Base-by-base conservation (phyloP, 2,888 invertebrate species). In the Corbicula japonica region DNA sequence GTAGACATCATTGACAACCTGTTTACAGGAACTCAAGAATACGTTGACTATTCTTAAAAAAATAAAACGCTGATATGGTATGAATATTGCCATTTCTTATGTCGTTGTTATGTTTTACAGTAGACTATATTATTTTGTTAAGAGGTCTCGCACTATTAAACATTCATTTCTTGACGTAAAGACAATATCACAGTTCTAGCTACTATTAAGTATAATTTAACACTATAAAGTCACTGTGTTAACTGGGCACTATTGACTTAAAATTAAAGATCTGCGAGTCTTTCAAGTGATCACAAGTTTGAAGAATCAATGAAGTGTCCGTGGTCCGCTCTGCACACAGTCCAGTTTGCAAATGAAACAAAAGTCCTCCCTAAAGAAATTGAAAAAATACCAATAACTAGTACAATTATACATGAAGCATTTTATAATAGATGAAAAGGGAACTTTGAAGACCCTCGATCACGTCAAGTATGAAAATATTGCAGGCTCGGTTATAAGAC, bases 351-450 rank as follows among this genome's bases (percentile, higher is more conserved):
- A 5, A 41, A 18, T 54, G 54, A 10, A 66, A 10, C 21, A 74
- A 34, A 26, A n/a, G 58, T 1, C 68, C 68, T n/a, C 61, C 50
- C 74, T 74, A 68, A 35, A 61, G 52, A 28, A 69, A 32, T 4
- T 30, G 18, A 6, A 56, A 6, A 5, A 56, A 18, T 32, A 32
- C 28, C 52, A n/a, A n/a, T n/a, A n/a, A n/a, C n/a, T n/a, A n/a
- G n/a, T n/a, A n/a, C n/a, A n/a, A n/a, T n/a, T 52, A 23, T 4
- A 52, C 15, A 26, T 52, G 5, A 52, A 15, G 28, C 12, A 10
- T 15, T 26, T 48, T 18, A 15, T 18, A n/a, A 18, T 21, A 15
- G 48, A 48, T 18, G 21, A 15, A 18, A 48, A 48, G 15, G n/a
- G 48, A 48, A n/a, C 48, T 8, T 48, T 48, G 5, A 48, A 6